Percentiles rank a stretch among this genome's conserved stretches.
Conservation (phyloP, 1,140 invertebrate species). For the Formica exsecta region DNA sequence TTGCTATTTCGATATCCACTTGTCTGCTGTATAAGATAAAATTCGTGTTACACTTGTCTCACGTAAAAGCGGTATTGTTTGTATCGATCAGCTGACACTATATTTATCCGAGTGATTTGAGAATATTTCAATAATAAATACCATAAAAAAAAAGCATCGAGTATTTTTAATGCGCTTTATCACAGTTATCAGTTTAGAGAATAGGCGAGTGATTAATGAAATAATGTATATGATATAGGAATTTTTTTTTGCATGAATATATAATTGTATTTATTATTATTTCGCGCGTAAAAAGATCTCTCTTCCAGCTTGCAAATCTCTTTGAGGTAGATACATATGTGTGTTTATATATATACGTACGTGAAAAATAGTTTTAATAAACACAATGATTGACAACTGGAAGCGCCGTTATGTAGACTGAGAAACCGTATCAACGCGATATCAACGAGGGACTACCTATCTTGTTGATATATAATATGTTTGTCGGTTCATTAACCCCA, state of each 20-base stretch:
- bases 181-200: neutral
- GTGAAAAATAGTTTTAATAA: constrained; percentile 56
- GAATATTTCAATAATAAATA: constrained; percentile 17
- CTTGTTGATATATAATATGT: neutral
- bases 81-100: neutral
- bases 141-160: neutral
- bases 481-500: constrained; percentile 50
- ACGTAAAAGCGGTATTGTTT: neutral
- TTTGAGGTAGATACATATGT: constrained; percentile 35
- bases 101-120: neutral
- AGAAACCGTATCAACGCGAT: constrained; percentile 50
- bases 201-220: neutral
- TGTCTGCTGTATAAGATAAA: constrained; percentile 10
- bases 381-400: constrained; percentile 33
- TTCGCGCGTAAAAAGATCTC: neutral
- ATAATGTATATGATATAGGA: neutral
- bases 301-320: neutral
- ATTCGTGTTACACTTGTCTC: constrained; percentile 13
- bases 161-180: constrained; percentile 21
- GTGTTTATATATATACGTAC: constrained; percentile 31
- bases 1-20: neutral
- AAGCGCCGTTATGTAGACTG: constrained; percentile 14
- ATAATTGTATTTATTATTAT: neutral
- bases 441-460: constrained; percentile 26
- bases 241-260: neutral